A percentile compares a stretch with the other conserved stretches of the same genome.
phyloP scores from a whole-genome alignment of 1,140 invertebrate genomes.

The Pseudomyrmex gracilis region DNA sequence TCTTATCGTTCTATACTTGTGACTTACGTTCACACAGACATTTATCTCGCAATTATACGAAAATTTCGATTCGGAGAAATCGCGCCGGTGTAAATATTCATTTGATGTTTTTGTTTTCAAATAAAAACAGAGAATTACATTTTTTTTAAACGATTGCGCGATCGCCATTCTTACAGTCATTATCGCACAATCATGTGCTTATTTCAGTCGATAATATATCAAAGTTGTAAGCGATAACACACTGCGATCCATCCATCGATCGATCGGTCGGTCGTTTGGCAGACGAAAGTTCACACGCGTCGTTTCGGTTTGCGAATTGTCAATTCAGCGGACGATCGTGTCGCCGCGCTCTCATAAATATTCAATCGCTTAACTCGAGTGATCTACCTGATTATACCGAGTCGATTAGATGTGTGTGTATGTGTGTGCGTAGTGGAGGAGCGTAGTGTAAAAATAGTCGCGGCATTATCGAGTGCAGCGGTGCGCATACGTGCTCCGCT shows the following conservation, averaged over 20 bases:
- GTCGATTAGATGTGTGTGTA: slow-evolving; percentile 14
- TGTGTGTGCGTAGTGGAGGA: slow-evolving; percentile 29
- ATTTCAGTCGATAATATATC: slow-evolving; percentile 4
- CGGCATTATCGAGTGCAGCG: slow-evolving; percentile 47
- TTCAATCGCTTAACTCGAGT: slow-evolving; percentile 49
- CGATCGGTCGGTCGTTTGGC: not conserved
- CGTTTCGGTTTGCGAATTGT: slow-evolving; percentile 40
- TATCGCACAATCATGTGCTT: not conserved
- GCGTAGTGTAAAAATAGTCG: slow-evolving; percentile 50
- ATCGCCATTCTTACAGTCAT: too few relatives aligned
- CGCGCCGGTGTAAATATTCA: too few relatives aligned
- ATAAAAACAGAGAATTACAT: too few relatives aligned
- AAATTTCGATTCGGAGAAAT: too few relatives aligned
- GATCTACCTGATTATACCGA: slow-evolving; percentile 46
- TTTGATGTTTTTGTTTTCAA: too few relatives aligned
- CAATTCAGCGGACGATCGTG: slow-evolving; percentile 42
- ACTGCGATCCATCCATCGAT: not conserved
- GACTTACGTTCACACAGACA: too few relatives aligned
- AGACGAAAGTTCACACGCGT: slow-evolving; percentile 38
- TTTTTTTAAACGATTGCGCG: too few relatives aligned
- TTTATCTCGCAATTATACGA: too few relatives aligned
- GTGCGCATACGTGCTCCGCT: not conserved
- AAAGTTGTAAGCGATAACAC: not conserved
- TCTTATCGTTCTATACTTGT: too few relatives aligned
- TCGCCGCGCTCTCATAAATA: slow-evolving; percentile 55